These are phyloP conservation scores for Salvelinus sp. DNA, from an alignment of 2,113 vertebrate species.

Conservation along the genomic window DNA sequence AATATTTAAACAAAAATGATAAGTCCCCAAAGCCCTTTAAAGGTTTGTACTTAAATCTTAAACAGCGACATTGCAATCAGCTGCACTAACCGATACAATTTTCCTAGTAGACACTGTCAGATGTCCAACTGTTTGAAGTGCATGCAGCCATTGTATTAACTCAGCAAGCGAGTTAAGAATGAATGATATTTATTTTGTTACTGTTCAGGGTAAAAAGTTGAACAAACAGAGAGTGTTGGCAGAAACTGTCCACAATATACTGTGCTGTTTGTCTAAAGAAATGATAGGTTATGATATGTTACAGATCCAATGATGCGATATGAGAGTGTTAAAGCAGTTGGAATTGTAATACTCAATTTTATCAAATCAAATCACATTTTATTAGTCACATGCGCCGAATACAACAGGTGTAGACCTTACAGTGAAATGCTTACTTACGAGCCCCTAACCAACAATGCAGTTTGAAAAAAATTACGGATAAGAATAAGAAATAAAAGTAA, in stretches of 20 bases:
- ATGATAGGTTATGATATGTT: conserved; percentile 27
- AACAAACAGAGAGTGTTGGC: conserved; percentile 43
- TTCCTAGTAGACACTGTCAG: conserved; percentile 25
- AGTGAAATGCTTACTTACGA: too few relatives aligned
- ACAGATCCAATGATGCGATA: not conserved
- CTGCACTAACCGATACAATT: conserved; percentile 27
- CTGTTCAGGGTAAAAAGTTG: conserved; percentile 20
- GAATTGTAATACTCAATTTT: conserved; percentile 21
- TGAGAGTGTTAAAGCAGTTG: conserved; percentile 1
- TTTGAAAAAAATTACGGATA: too few relatives aligned
- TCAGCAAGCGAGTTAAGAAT: conserved; percentile 40
- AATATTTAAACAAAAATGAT: conserved; percentile 23
- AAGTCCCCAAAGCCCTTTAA: conserved; percentile 19
- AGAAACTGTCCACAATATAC: conserved; percentile 21
- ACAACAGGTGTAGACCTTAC: too few relatives aligned
- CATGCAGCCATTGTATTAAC: conserved; percentile 20
- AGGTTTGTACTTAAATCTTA: not conserved
- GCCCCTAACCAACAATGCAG: too few relatives aligned
- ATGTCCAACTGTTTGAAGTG: conserved; percentile 34
- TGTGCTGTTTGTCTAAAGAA: conserved; percentile 31
- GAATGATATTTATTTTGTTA: conserved; percentile 39
- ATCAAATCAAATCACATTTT: too few relatives aligned
- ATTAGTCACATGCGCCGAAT: too few relatives aligned
- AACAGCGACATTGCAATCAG: conserved; percentile 29
- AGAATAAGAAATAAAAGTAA: too few relatives aligned